phyloP scores from a whole-genome alignment of 2,797 vertebrate species.

The Sebastes flavidus region DNA sequence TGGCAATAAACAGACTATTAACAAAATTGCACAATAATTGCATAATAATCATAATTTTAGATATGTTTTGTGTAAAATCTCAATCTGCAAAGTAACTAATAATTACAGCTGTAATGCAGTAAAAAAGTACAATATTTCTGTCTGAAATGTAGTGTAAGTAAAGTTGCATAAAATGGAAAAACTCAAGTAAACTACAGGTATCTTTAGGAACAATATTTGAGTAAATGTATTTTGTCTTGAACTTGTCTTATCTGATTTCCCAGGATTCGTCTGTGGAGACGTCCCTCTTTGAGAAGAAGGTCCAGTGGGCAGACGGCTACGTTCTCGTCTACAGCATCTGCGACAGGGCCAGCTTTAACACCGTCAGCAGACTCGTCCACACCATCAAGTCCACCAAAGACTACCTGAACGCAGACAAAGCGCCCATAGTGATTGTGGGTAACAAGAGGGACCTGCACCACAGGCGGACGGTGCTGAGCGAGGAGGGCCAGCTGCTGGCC shows the following conservation, averaged over 20 bases:
- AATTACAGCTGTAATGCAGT: not conserved
- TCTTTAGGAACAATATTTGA: not conserved
- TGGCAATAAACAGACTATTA: too few relatives aligned
- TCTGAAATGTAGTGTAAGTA: not conserved
- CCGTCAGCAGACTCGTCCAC: conserved; percentile 74
- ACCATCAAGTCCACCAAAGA: conserved; percentile 71
- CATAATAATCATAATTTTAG: too few relatives aligned
- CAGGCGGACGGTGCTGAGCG: conserved; percentile 79
- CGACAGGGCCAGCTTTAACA: conserved; percentile 83
- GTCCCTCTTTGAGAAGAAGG: conserved; percentile 71
- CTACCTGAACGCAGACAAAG: conserved; percentile 45
- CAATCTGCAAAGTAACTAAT: not conserved
- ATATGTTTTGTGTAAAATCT: not conserved
- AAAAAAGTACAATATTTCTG: not conserved
- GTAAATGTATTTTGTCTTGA: not conserved
- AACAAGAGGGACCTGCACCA: conserved; percentile 86
- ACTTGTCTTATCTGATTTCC: not conserved
- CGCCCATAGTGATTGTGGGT: conserved; percentile 81
- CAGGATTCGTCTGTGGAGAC: conserved; percentile 43
- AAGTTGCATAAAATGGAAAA: not conserved
- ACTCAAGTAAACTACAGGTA: not conserved
- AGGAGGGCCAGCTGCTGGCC: conserved; percentile 83
- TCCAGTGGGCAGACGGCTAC: conserved; percentile 85
- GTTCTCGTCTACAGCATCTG: conserved; percentile 88
- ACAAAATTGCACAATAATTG: too few relatives aligned